These are phyloP conservation scores for Aphodius sticticus DNA, from an alignment of 2,888 invertebrate species.

Conservation along the genomic window DNA sequence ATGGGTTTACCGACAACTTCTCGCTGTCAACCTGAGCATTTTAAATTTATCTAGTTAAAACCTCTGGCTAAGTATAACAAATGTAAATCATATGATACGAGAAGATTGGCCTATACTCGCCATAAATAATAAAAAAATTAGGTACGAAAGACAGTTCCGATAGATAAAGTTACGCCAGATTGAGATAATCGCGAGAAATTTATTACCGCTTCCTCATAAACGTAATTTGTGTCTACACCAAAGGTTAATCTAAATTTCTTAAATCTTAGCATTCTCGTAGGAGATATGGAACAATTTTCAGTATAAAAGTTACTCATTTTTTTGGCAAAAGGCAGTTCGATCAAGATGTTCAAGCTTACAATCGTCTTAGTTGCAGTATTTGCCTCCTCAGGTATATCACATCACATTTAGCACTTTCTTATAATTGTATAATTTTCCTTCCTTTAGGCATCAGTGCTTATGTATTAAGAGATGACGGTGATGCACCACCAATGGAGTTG, in stretches of 20 bases:
- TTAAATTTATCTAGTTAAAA: too few relatives aligned
- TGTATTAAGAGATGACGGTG: slow-evolving; percentile 7
- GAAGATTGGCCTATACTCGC: neutral
- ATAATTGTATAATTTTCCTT: neutral
- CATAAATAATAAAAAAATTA: neutral
- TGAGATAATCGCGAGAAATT: neutral
- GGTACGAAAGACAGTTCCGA: neutral
- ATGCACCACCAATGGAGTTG: slow-evolving; percentile 13
- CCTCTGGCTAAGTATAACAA: too few relatives aligned
- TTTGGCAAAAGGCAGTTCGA: neutral
- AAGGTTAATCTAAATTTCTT: neutral
- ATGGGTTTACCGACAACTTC: too few relatives aligned
- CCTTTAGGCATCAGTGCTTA: slow-evolving; percentile 7
- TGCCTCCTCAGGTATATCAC: neutral
- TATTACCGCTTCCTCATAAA: neutral
- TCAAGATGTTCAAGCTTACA: neutral
- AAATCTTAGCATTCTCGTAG: neutral
- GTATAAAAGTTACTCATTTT: neutral
- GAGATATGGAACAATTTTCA: neutral
- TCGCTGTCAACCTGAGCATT: too few relatives aligned
- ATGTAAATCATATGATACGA: too few relatives aligned
- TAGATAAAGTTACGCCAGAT: neutral
- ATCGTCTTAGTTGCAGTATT: neutral
- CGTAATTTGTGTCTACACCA: neutral
- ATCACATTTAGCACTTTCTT: neutral